These are phyloP conservation scores for Hyposoter didymator DNA, from an alignment of 2,888 invertebrate species.

Conservation along the genomic window DNA sequence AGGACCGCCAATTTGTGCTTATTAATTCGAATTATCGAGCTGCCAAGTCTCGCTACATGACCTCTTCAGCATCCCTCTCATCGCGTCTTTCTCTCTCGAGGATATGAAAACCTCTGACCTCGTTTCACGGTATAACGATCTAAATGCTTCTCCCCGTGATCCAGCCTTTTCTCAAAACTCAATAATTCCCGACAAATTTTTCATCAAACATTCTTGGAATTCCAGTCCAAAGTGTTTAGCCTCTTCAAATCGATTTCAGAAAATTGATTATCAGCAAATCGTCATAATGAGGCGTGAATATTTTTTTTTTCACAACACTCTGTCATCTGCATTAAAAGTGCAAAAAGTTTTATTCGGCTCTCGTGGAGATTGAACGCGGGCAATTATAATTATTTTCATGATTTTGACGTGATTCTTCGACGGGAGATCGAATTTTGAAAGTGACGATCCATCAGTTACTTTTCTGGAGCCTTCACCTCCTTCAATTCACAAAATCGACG, in stretches of 20 bases:
- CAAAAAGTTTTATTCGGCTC: neutral
- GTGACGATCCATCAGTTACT: too few relatives aligned
- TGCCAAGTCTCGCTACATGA: constrained; percentile 77
- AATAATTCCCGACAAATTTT: constrained; percentile 20
- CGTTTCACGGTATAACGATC: constrained; percentile 66
- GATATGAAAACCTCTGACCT: constrained; percentile 83
- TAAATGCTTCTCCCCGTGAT: constrained; percentile 23
- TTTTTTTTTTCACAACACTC: neutral
- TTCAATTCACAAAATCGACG: neutral
- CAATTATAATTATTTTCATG: too few relatives aligned
- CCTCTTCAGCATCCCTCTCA: constrained; percentile 11
- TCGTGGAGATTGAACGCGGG: neutral
- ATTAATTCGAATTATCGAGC: constrained; percentile 83
- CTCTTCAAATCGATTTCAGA: neutral
- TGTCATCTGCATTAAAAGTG: neutral
- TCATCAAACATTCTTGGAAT: constrained; percentile 36
- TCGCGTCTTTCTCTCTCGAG: constrained; percentile 70
- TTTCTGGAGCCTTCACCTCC: too few relatives aligned
- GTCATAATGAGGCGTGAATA: neutral
- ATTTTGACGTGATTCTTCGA: neutral
- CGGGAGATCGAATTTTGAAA: neutral
- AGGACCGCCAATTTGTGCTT: constrained; percentile 81
- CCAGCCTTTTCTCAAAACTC: constrained; percentile 27
- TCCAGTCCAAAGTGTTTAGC: neutral
- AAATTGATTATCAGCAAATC: neutral